phyloP scores from a whole-genome alignment of 35 echinoderm and acorn worm species.

The Apostichopus californicus region DNA sequence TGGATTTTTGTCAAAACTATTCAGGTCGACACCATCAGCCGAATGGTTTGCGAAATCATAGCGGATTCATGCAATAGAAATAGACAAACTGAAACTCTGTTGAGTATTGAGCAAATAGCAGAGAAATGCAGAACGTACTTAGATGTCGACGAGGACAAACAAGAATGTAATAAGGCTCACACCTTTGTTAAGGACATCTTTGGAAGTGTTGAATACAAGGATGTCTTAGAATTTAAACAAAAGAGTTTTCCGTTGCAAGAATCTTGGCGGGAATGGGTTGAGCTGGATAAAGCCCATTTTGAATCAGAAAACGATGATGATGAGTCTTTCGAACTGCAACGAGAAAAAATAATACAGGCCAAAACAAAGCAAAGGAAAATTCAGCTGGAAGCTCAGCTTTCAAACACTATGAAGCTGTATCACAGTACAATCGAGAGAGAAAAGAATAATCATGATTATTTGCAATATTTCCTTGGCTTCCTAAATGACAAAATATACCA shows the following conservation, averaged over 20 bases:
- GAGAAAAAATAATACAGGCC: not conserved
- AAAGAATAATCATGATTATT: not conserved
- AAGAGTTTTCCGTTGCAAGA: not conserved
- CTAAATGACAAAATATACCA: not conserved
- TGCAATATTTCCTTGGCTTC: not conserved
- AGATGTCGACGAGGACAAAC: not conserved
- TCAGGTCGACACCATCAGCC: not conserved
- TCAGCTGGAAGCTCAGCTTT: not conserved
- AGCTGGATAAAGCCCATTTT: not conserved
- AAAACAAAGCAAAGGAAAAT: not conserved
- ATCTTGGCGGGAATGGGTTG: not conserved
- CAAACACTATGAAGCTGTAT: not conserved
- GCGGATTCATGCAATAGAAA: not conserved
- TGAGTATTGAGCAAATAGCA: not conserved
- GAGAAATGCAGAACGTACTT: not conserved
- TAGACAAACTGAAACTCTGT: not conserved
- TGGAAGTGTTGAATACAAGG: not conserved
- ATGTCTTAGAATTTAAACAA: not conserved
- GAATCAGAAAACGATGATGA: not conserved
- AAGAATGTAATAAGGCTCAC: not conserved
- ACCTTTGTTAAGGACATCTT: not conserved
- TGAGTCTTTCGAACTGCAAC: not conserved
- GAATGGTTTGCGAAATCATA: not conserved
- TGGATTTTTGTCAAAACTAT: not conserved
- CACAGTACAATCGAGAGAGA: not conserved